Base-by-base conservation (phyloP, 2,113 vertebrate species). In the Platycercus adscitus region DNA sequence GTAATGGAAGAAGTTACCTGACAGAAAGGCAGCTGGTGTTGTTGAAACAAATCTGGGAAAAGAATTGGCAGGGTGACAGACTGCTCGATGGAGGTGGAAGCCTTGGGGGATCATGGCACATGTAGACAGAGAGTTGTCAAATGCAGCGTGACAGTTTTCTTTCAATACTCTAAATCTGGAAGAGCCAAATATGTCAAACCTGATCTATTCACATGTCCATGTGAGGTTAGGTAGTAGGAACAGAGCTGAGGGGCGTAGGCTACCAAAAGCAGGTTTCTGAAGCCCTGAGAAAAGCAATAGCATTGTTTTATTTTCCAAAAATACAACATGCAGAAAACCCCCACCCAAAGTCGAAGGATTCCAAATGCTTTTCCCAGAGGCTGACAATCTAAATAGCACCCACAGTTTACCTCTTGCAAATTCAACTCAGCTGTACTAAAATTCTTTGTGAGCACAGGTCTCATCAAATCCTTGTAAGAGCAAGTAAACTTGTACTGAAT, bases 141-240 rank as follows among this genome's bases (percentile, higher is more conserved):
- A 93, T 37, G 56, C 69, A 90, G 50, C 31, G 17, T 81, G 86
- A 88, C 60, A 56, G 21, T 81, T 94, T 83, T 66, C 72, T 78
- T 93, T 73, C 88, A 60, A 44, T 78, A 90, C 37, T 82, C 35
- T 73, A 39, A 80, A 73, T 49, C 41, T 83, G 81, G 58, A 94
- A 90, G 79, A 96, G 68, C 70, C 70, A 21, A 43, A 53, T 53
- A 11, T 23, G 91, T 94, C 93, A 94, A 90, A 78, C 50, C 68
- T 71, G 47, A 93, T 94, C 52, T 52, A 16, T 71, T 95, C 46
- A 75, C 55, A 23, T 52, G 41, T 61, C 64, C 20, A 5, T 20
- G 55, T 23, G 69, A 86, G 35, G 19, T 68, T 68, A 46, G 71
- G 60, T 39, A 66, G 33, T 19, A 75, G 69, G 68, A 93, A 50